Evolutionary conservation across 1,140 invertebrate species (phyloP), one percentile per base, ranked within the genome.

Genomic region (Ostrea denselamellosa): DNA sequence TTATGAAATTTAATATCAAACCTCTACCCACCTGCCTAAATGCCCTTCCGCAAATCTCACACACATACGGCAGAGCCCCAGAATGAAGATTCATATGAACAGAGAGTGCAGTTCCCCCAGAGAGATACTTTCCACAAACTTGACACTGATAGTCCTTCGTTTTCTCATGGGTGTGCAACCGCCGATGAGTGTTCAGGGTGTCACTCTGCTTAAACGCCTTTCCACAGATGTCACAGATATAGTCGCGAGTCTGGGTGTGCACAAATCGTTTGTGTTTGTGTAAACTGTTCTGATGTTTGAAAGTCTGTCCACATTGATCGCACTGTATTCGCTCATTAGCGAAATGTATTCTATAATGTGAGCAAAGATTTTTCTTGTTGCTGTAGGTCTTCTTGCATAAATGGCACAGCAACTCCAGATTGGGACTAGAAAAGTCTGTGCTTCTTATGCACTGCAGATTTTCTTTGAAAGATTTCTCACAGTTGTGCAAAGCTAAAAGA

Each of bases 51-150:
- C 96, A 97, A 44, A 95, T 95, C 85, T 93, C 83, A 91, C 94
- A 94, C 28, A 92, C 93, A 95, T 98, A 99, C 0, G 98, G 98
- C 92, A 98, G 97, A 94, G 99, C 98, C 0, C 98, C 98, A 0
- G 97, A 28, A 94, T 99, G 98, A 1, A 98, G 99, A 68, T 98
- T 96, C 86, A 99, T 96, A 94, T 99, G 98, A 0, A 98, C 99
- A 95, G 99, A 98, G 44, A 99, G 95, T 92, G 98, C 98, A 58
- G 97, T 98, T 56, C 97, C 96, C 94, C 98, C 97, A 94, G 98
- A 98, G 93, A 98, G 98, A 91, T 96, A 97, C 83, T 97, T 96
- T 89, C 97, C 96, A 95, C 97, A 98, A 0, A 97, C 97, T 0
- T 97, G 97, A 93, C 97, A 98, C 92, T 98, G 97, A 95, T 98